Conservation (phyloP, 2,113 vertebrate genomes). For the Bolborhynchus lineola region DNA sequence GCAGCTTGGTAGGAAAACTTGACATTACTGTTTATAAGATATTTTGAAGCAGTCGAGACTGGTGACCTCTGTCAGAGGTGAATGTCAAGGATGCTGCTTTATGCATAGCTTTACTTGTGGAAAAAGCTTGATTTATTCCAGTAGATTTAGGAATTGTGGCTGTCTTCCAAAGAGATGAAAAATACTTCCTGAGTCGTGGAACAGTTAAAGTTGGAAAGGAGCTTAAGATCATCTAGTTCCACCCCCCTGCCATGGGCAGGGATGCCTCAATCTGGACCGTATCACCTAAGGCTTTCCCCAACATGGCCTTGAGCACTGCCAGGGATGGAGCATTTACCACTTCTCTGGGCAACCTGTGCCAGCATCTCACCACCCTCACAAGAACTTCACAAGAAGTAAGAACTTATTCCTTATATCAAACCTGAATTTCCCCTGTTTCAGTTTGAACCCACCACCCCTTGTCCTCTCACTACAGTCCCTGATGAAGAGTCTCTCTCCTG, state of each 20-base stretch:
- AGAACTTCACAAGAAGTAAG: neutral
- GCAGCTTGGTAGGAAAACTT: neutral
- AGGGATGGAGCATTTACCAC: neutral
- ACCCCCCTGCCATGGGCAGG: neutral
- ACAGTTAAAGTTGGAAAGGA: neutral
- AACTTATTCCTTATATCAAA: neutral
- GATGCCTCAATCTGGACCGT: neutral
- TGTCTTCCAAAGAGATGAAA: neutral
- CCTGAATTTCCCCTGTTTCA: neutral
- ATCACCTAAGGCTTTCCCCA: neutral
- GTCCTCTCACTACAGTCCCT: neutral
- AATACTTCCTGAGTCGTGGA: neutral
- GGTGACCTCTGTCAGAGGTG: neutral
- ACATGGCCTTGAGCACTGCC: neutral
- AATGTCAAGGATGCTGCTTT: neutral
- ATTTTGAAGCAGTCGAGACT: neutral
- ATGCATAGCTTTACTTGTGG: neutral
- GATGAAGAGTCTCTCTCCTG: too few species aligned
- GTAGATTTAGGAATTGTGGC: neutral
- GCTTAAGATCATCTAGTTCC: neutral
- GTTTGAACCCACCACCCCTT: neutral
- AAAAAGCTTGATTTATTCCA: neutral
- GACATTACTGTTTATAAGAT: neutral
- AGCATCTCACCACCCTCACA: neutral
- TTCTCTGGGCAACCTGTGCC: neutral